A percentile compares a stretch with the other conserved stretches of the same genome.
phyloP scores from a whole-genome alignment of 2,797 vertebrate genomes.

The Margarornis squamiger region DNA sequence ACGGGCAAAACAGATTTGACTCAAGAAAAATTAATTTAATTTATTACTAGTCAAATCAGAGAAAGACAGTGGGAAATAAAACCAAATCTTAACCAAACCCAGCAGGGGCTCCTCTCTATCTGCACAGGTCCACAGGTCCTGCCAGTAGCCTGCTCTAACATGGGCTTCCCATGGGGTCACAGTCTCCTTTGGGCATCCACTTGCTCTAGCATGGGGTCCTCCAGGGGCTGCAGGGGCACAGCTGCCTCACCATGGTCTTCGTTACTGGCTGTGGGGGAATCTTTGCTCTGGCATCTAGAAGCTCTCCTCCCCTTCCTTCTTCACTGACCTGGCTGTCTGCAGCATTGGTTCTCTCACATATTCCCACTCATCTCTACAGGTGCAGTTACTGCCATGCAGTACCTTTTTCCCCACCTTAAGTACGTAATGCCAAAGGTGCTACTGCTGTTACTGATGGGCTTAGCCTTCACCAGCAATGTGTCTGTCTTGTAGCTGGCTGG shows the following conservation, averaged over 20 bases:
- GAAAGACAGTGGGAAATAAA: neutral
- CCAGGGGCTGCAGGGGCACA: neutral
- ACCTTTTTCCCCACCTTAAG: neutral
- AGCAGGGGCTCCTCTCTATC: neutral
- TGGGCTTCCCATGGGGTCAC: neutral
- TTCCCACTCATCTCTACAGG: neutral
- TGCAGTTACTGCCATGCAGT: neutral
- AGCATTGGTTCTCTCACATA: neutral
- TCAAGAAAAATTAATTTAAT: neutral
- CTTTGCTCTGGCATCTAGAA: neutral
- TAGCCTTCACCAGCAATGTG: neutral
- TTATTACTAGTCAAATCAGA: neutral
- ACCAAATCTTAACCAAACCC: neutral
- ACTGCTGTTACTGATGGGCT: neutral
- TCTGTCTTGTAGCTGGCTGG: neutral
- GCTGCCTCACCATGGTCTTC: neutral
- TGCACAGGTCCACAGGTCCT: neutral
- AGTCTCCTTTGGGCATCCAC: too few species aligned
- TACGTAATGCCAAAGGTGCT: neutral
- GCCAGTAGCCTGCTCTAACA: neutral
- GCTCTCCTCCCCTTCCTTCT: neutral
- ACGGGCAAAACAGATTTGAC: neutral
- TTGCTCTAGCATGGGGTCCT: neutral
- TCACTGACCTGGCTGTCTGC: neutral
- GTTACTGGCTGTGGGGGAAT: neutral